These are phyloP conservation scores for Magallana gigas DNA, from an alignment of 1,140 invertebrate genomes.

Conservation along the genomic window DNA sequence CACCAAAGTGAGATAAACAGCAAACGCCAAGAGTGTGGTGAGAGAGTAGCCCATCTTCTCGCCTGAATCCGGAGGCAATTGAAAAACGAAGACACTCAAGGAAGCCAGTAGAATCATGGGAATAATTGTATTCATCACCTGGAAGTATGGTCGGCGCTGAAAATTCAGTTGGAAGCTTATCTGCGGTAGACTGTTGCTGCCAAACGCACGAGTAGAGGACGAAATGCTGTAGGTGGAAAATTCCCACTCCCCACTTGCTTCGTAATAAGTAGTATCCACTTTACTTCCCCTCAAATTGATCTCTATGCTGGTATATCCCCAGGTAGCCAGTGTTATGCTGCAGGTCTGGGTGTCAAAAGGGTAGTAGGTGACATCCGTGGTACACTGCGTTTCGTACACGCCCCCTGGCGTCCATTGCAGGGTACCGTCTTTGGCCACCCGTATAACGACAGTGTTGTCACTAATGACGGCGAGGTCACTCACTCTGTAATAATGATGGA, in stretches of 20 bases:
- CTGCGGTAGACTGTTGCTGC: not conserved
- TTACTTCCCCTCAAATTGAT: slow-evolving; percentile 32
- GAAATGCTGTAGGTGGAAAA: not conserved
- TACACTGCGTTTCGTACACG: slow-evolving; percentile 85
- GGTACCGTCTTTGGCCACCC: slow-evolving; percentile 43
- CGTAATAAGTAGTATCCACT: slow-evolving; percentile 22
- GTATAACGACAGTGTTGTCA: slow-evolving; percentile 21
- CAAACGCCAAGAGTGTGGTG: slow-evolving; percentile 52
- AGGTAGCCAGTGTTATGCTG: slow-evolving; percentile 75
- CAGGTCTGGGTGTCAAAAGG: slow-evolving; percentile 87
- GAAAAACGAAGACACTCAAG: slow-evolving; percentile 50
- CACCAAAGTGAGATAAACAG: slow-evolving; percentile 56
- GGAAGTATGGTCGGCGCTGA: slow-evolving; percentile 38
- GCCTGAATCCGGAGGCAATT: slow-evolving; percentile 51
- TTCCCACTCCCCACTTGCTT: slow-evolving; percentile 47
- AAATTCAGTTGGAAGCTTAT: slow-evolving; percentile 37
- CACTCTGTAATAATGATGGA: slow-evolving; percentile 3
- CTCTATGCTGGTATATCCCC: slow-evolving; percentile 57
- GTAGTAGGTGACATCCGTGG: slow-evolving; percentile 91
- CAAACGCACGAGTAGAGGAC: not conserved
- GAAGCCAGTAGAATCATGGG: slow-evolving; percentile 51
- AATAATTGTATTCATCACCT: slow-evolving; percentile 53
- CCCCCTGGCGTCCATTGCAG: slow-evolving; percentile 57
- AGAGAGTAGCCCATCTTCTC: slow-evolving; percentile 58
- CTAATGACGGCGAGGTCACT: slow-evolving; percentile 41